These are phyloP conservation scores for Mayetiola destructor DNA, from an alignment of 2,888 invertebrate genomes.

Conservation along the genomic window DNA sequence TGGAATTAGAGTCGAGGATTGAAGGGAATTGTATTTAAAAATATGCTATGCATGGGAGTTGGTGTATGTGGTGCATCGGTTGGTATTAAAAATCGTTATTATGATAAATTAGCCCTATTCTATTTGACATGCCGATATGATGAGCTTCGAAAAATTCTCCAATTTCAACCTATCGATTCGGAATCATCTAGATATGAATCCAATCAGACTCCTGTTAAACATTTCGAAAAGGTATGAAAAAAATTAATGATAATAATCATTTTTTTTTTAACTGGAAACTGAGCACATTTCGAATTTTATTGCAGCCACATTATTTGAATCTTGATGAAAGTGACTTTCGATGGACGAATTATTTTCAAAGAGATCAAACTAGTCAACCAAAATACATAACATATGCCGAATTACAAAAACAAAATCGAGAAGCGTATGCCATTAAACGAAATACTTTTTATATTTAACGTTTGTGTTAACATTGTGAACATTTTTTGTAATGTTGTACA, in stretches of 20 bases:
- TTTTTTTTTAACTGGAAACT: too few relatives aligned
- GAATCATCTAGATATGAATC: too few relatives aligned
- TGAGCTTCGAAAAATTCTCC: background rate
- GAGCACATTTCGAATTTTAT: too few relatives aligned
- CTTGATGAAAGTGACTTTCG: too few relatives aligned
- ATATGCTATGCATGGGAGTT: background rate
- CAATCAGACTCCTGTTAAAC: too few relatives aligned
- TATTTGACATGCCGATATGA: background rate
- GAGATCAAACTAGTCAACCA: too few relatives aligned
- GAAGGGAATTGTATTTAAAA: background rate
- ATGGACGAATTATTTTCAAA: background rate
- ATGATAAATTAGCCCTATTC: background rate
- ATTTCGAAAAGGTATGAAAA: too few relatives aligned
- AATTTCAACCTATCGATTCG: too few relatives aligned
- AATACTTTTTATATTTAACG: background rate
- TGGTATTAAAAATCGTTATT: background rate
- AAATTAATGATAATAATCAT: too few relatives aligned
- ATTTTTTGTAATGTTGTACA: too few relatives aligned
- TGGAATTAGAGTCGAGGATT: background rate
- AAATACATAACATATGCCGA: background rate
- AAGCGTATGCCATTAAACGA: slow-evolving; percentile 3
- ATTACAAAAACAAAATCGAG: background rate
- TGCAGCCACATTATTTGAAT: background rate
- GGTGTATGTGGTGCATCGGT: background rate
- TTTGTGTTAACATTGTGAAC: too few relatives aligned